phyloP scores from a whole-genome alignment of 1,140 invertebrate genomes.

The Apocrypta bakeri region DNA sequence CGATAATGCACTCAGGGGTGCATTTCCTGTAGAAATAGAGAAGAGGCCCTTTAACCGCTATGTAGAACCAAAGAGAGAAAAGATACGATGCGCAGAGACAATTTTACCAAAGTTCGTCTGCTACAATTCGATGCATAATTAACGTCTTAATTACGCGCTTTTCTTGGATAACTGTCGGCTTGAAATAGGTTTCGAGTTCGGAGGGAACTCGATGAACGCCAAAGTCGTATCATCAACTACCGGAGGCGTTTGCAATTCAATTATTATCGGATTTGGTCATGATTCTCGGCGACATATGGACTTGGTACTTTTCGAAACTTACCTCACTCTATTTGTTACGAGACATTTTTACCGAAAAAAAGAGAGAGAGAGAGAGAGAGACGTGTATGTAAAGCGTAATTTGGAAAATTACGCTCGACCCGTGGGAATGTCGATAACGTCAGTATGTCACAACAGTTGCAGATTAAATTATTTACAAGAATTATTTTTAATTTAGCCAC shows the following conservation, averaged over 20 bases:
- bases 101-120: slow-evolving; percentile 20
- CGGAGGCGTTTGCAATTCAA: not conserved
- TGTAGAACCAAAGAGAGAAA: not conserved
- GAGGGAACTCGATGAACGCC: slow-evolving; percentile 17
- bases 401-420: not conserved
- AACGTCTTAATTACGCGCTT: slow-evolving; percentile 34
- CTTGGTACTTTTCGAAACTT: not conserved
- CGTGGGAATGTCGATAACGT: not conserved
- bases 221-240: not conserved
- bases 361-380: no score
- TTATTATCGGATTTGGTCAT: not conserved
- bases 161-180: slow-evolving; percentile 11
- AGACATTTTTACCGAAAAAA: not conserved
- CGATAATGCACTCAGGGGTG: slow-evolving; percentile 21
- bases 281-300: not conserved
- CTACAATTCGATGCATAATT: slow-evolving; percentile 22
- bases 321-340: not conserved
- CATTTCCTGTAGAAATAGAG: slow-evolving; percentile 29
- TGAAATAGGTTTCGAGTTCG: slow-evolving; percentile 7
- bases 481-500: no score
- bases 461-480: no score
- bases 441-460: no score
- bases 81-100: slow-evolving; percentile 18
- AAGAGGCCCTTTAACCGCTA: not conserved
- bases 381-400: no score